Percentiles rank a stretch among this genome's conserved stretches.
Evolutionary conservation across 2,113 vertebrate genomes (phyloP).

Genomic region (Ctenomys sociabilis): DNA sequence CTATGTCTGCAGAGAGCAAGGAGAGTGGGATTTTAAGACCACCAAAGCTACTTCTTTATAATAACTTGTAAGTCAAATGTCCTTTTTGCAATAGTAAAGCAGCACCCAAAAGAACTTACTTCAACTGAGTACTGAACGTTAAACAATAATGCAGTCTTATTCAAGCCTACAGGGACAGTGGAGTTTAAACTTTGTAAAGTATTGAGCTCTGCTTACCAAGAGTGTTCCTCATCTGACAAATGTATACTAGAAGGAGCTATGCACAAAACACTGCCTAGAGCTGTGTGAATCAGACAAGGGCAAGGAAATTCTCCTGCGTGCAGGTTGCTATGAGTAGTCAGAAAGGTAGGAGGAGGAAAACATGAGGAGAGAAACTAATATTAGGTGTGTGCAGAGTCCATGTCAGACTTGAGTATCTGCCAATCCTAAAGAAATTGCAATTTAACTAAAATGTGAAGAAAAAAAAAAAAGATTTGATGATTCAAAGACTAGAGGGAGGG

Average conservation of each 20-base stretch:
- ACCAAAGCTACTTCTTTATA: slow-evolving; percentile 17
- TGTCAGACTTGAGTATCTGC: background rate
- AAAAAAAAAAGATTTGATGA: background rate
- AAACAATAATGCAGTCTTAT: background rate
- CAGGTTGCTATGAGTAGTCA: background rate
- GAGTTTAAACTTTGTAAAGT: background rate
- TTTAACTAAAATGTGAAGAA: background rate
- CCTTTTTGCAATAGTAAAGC: background rate
- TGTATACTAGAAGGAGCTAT: background rate
- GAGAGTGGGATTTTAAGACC: background rate
- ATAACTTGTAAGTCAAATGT: slow-evolving; percentile 23
- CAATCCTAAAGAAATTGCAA: background rate
- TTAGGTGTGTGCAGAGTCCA: background rate
- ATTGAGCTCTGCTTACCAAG: background rate
- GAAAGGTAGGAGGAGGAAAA: background rate
- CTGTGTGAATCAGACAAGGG: background rate
- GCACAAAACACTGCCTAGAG: background rate
- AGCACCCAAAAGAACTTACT: background rate
- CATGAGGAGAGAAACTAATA: background rate
- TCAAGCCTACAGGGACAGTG: too few species aligned
- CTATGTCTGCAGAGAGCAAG: background rate
- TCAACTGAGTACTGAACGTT: background rate
- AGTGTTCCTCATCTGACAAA: slow-evolving; percentile 10
- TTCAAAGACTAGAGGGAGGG: background rate
- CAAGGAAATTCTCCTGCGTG: background rate